Evolutionary conservation across 2,113 vertebrate species (phyloP).

Genomic region (Platichthys stellatus): DNA sequence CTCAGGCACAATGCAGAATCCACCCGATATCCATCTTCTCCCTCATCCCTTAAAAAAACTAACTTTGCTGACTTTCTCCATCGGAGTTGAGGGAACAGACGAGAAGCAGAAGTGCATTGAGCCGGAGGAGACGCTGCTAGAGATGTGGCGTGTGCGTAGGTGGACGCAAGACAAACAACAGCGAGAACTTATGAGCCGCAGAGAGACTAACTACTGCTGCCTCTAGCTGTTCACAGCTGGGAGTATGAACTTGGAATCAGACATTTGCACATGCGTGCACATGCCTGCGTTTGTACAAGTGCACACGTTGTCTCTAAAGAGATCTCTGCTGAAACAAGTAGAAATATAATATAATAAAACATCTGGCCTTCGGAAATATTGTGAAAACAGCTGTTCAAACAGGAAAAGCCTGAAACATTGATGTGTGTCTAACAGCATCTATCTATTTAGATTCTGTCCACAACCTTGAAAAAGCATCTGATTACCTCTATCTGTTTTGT

Average conservation of each 20-base stretch:
- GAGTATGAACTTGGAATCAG: too few species aligned
- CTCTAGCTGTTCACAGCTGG: too few species aligned
- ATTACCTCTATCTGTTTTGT: too few species aligned
- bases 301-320: neutral
- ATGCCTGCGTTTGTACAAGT: neutral
- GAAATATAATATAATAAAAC: neutral
- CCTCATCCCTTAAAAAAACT: neutral
- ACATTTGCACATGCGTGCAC: neutral
- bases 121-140: neutral
- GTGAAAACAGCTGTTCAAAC: too few species aligned
- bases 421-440: too few species aligned
- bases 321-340: neutral
- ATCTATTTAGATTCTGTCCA: too few species aligned
- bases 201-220: neutral
- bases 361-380: neutral
- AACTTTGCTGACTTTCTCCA: neutral
- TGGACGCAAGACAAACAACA: neutral
- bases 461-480: too few species aligned
- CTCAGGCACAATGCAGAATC: constrained; percentile 31
- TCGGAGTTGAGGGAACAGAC: too few species aligned
- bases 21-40: neutral
- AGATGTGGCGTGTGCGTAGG: neutral
- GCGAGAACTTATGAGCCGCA: neutral
- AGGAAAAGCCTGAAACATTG: too few species aligned
- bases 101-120: too few species aligned